These are phyloP conservation scores for Chondrilla cf. caribensis DNA, from an alignment of 37 sponge, comb jelly and placozoan genomes.

Conservation along the genomic window DNA sequence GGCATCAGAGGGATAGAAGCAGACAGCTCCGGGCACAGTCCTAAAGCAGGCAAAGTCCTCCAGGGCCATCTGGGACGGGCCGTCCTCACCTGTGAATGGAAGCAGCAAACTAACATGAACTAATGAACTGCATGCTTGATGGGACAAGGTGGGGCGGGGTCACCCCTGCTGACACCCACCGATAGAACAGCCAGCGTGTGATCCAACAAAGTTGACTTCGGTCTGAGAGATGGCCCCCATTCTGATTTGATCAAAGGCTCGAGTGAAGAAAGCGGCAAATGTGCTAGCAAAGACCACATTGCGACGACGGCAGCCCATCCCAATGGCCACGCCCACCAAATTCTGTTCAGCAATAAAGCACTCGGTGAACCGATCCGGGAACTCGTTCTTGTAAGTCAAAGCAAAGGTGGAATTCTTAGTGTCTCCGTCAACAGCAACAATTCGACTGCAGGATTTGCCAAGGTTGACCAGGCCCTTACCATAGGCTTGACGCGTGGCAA, in stretches of 20 bases:
- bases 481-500: slow-evolving; percentile 90
- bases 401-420: slow-evolving; percentile 99
- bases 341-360: slow-evolving; percentile 99
- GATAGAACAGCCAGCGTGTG: slow-evolving; percentile 89
- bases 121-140: not conserved
- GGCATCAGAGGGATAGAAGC: slow-evolving; percentile 97
- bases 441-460: slow-evolving; percentile 61
- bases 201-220: slow-evolving; percentile 93
- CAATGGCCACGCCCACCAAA: slow-evolving; percentile 91
- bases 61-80: slow-evolving; percentile 98
- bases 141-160: not conserved
- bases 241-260: slow-evolving; percentile 96
- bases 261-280: slow-evolving; percentile 97
- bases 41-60: slow-evolving; percentile 98
- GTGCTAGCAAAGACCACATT: slow-evolving; percentile 89
- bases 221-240: slow-evolving; percentile 99
- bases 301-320: slow-evolving; percentile 80
- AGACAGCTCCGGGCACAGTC: slow-evolving; percentile 74
- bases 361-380: slow-evolving; percentile 91
- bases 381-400: slow-evolving; percentile 93
- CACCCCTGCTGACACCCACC: slow-evolving; percentile 35
- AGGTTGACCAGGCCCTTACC: slow-evolving; percentile 90
- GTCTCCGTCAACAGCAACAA: slow-evolving; percentile 92
- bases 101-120: not conserved
- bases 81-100: slow-evolving; percentile 89